phyloP scores from a whole-genome alignment of 2,113 vertebrate species.

The Scalopus aquaticus region DNA sequence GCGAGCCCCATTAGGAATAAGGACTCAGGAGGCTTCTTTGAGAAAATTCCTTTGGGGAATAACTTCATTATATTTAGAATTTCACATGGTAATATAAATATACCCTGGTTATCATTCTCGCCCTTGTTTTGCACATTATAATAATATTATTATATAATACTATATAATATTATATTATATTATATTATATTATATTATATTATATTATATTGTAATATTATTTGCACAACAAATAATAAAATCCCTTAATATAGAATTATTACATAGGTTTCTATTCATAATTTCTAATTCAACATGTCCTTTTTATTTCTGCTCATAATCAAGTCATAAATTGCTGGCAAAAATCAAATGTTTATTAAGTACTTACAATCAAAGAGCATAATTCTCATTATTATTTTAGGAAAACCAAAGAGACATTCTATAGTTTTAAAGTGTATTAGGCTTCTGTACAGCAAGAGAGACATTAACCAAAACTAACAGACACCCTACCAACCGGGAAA shows the following conservation, averaged over 20 bases:
- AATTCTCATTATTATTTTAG: neutral
- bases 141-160: too few relatives aligned
- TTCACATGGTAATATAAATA: neutral
- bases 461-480: too few relatives aligned
- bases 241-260: neutral
- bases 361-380: neutral
- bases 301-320: neutral
- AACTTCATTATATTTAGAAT: conserved; percentile 18
- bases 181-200: too few relatives aligned
- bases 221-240: neutral
- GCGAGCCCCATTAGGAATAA: neutral
- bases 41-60: neutral
- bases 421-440: neutral
- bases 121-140: neutral
- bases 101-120: neutral
- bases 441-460: too few relatives aligned
- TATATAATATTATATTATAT: too few relatives aligned
- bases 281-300: neutral
- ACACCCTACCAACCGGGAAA: too few relatives aligned
- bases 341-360: neutral
- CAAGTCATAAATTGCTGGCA: neutral
- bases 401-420: neutral
- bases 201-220: too few relatives aligned
- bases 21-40: neutral
- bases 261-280: neutral